phyloP scores from a whole-genome alignment of 2,113 vertebrate species.

The Tichodroma muraria region DNA sequence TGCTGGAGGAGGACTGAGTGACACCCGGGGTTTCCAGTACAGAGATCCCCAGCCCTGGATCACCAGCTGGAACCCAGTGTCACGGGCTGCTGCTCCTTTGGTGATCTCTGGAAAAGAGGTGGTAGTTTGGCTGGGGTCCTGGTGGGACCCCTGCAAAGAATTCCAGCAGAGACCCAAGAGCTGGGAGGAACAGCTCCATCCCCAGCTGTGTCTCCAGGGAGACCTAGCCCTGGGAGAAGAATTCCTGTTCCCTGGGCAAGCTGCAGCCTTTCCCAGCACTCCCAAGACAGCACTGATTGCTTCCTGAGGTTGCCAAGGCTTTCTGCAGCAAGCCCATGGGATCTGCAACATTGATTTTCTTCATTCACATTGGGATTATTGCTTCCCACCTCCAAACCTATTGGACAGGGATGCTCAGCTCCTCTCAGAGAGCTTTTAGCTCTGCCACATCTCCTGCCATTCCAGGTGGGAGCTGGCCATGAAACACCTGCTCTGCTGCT shows the following conservation, averaged over 20 bases:
- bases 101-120: not conserved
- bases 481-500: not conserved
- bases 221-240: no score
- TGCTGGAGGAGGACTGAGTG: not conserved
- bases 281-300: not conserved
- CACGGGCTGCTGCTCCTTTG: not conserved
- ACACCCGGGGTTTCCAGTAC: not conserved
- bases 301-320: not conserved
- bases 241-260: not conserved
- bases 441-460: not conserved
- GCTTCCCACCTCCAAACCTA: not conserved
- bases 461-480: not conserved
- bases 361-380: not conserved
- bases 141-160: not conserved
- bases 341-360: accelerated
- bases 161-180: not conserved
- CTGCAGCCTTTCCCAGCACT: not conserved
- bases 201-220: not conserved
- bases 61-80: not conserved
- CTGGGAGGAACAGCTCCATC: not conserved
- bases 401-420: not conserved
- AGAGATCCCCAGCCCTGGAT: not conserved
- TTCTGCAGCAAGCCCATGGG: not conserved
- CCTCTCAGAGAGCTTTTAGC: not conserved
- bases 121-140: not conserved